Conservation (phyloP, 2,113 vertebrate genomes). For the Caranx ignobilis region DNA sequence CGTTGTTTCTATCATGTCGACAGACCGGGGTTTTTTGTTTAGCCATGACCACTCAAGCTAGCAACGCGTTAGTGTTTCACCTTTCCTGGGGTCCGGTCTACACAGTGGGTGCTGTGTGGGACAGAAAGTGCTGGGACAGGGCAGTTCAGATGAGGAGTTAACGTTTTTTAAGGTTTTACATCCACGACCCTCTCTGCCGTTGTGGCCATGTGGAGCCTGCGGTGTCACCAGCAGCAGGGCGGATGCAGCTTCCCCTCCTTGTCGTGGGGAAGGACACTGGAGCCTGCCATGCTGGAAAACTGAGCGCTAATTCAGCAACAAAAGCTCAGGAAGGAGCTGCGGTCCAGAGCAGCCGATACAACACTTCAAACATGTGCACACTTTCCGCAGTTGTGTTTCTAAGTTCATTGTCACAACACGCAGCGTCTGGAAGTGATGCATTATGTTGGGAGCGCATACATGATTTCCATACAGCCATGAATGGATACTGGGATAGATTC, state of each 20-base stretch:
- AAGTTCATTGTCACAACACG: not conserved
- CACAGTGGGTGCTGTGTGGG: too few relatives aligned
- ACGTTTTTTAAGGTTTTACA: not conserved
- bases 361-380: not conserved
- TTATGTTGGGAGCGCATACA: not conserved
- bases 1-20: not conserved
- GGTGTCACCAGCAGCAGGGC: constrained; percentile 47
- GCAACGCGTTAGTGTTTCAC: not conserved
- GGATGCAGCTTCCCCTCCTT: constrained; percentile 39
- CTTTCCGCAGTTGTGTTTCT: not conserved
- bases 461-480: not conserved
- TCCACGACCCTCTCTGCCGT: not conserved
- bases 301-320: constrained; percentile 24
- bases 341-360: accelerated
- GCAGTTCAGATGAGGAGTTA: not conserved
- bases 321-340: constrained; percentile 17
- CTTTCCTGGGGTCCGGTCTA: too few relatives aligned
- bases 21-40: not conserved
- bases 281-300: constrained; percentile 36
- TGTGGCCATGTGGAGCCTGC: constrained; percentile 59
- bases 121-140: not conserved
- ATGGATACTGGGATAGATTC: not conserved
- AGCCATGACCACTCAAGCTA: not conserved
- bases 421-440: not conserved
- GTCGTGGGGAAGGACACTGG: not conserved